phyloP scores from a whole-genome alignment of 2,888 invertebrate genomes.

The Habroteleia sp. region DNA sequence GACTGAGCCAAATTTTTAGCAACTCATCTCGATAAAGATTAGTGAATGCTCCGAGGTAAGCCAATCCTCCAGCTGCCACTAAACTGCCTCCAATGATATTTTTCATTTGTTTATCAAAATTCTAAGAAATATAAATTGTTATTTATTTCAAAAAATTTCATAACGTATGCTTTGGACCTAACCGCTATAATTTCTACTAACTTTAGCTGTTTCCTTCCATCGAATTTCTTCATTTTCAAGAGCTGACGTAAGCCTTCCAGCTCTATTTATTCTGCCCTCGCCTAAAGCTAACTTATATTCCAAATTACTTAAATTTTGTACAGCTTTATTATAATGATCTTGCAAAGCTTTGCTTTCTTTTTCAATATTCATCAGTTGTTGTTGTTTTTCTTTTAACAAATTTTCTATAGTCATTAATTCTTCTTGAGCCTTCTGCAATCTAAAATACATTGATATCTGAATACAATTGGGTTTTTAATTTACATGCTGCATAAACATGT shows the following conservation, averaged over 20 bases:
- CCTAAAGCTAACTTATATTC: conserved; percentile 89
- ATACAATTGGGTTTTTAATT: too few species aligned
- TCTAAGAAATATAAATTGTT: conserved; percentile 76
- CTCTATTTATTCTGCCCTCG: conserved; percentile 89
- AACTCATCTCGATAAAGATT: conserved; percentile 86
- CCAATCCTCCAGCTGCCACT: conserved; percentile 92
- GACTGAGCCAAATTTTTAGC: conserved; percentile 85
- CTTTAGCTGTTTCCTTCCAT: conserved; percentile 89
- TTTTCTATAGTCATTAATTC: conserved; percentile 90
- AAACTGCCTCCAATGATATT: conserved; percentile 93
- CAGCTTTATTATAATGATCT: conserved; percentile 86
- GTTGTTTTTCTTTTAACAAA: conserved; percentile 89
- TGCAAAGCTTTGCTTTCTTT: conserved; percentile 83
- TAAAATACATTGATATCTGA: conserved; percentile 43
- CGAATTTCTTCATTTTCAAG: conserved; percentile 92
- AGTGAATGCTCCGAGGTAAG: conserved; percentile 96
- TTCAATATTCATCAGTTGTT: conserved; percentile 91
- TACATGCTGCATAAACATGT: too few species aligned
- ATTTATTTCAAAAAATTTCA: background rate
- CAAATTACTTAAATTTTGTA: conserved; percentile 88
- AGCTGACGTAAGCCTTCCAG: conserved; percentile 92
- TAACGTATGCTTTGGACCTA: too few species aligned
- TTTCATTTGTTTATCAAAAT: conserved; percentile 85
- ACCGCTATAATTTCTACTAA: too few species aligned
- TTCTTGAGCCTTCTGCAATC: conserved; percentile 84